Evolutionary conservation across 2,888 invertebrate species (phyloP), one percentile per base, ranked within the genome.

Genomic region (Spisula subtruncata): DNA sequence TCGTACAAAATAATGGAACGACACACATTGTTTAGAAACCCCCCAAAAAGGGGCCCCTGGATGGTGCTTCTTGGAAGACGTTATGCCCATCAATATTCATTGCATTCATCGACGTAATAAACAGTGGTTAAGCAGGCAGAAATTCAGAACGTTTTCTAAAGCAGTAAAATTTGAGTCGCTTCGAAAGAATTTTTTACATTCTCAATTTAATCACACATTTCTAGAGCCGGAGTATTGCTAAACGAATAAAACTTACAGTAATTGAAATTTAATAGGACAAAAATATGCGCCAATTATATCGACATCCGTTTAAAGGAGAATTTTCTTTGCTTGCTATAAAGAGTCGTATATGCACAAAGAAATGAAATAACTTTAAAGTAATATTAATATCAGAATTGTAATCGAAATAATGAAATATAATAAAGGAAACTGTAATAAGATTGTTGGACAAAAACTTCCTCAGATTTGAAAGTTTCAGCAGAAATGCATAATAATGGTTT

Each of bases 221-320:
- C 75, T 32, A 32, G 29, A 75, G 35, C 75, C 35, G 75, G 25
- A 75, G 75, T 75, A 75, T 75, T 75, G 32, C 75, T 75, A 75
- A 75, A 75, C 32, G 75, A 75, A 75, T 75, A 75, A 75, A 32
- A 75, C 75, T 75, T 75, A 75, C 75, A 75, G 75, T 75, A 75
- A 75, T 75, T 75, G 35, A 75, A 75, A 75, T 75, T 75, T 75
- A 75, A 66, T 66, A 75, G 75, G 75, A 75, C 75, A 75, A 75
- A 66, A 75, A 75, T 75, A 35, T 75, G 75, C 75, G 32, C 75
- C 75, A 75, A 75, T 75, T 75, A 75, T 75, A 18, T 35, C 32
- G 16, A 75, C 32, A 75, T 32, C 32, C 16, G 29, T 25, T 75
- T 32, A 35, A 75, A 75, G 32, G 29, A 75, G 20, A 18, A 35